phyloP scores from a whole-genome alignment of 2,113 vertebrate species.

The Rhinopomastus cyanomelas region DNA sequence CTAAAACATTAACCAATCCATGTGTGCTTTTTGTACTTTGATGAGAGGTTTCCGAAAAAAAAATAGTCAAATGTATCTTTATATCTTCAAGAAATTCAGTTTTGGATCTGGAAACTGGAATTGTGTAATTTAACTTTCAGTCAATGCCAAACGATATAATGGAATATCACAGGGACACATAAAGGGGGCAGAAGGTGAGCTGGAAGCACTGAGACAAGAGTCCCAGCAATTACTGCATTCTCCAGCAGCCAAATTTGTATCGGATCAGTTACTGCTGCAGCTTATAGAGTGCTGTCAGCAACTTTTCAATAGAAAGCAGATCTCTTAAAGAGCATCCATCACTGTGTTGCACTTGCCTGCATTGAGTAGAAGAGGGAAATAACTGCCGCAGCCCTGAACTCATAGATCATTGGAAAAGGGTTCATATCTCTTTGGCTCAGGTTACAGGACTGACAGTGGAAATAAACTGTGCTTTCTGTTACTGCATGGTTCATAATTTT shows the following conservation, averaged over 20 bases:
- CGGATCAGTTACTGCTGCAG: neutral
- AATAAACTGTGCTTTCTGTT: neutral
- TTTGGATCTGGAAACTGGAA: neutral
- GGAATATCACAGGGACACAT: neutral
- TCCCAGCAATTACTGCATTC: neutral
- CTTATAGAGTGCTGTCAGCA: neutral
- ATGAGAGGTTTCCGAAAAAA: neutral
- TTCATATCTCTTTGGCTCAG: neutral
- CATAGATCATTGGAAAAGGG: neutral
- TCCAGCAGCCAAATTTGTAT: neutral
- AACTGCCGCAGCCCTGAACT: constrained; percentile 13
- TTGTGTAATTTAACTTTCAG: neutral
- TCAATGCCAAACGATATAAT: neutral
- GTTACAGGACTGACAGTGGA: neutral
- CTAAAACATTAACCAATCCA: neutral
- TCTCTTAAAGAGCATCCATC: neutral
- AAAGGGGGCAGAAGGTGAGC: neutral
- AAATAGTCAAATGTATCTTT: neutral
- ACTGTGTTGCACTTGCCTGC: neutral
- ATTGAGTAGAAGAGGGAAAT: neutral
- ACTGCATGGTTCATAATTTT: neutral
- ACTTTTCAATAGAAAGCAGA: neutral
- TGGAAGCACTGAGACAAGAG: neutral
- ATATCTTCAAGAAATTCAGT: neutral
- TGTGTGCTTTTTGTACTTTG: neutral